Evolutionary conservation across 1,140 invertebrate genomes (phyloP).

Genomic region (Drosophila ogumai): DNA sequence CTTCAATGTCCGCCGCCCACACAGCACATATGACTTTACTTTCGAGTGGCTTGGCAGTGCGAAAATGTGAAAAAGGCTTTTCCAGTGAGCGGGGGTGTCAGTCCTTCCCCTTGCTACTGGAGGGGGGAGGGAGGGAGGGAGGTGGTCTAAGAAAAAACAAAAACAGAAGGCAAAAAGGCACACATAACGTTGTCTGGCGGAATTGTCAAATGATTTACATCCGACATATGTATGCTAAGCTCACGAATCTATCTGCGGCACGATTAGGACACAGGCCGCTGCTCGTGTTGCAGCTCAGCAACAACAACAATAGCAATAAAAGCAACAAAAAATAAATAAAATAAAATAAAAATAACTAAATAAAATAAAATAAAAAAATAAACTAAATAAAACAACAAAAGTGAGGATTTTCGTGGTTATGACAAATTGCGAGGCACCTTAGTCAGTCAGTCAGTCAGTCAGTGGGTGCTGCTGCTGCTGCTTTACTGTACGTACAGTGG

Average conservation of each 20-base stretch:
- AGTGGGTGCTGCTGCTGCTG: conserved; percentile 25
- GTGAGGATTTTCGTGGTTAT: conserved; percentile 62
- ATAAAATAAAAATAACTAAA: neutral
- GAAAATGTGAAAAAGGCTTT: conserved; percentile 11
- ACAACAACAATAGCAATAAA: neutral
- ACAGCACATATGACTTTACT: neutral
- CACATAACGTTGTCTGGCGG: conserved; percentile 59
- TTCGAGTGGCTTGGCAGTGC: neutral
- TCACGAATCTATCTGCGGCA: conserved; percentile 81
- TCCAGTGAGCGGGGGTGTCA: conserved; percentile 34
- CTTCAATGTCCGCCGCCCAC: conserved; percentile 35
- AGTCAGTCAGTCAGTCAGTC: conserved; percentile 11
- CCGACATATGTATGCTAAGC: conserved; percentile 80
- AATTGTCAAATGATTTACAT: conserved; percentile 84
- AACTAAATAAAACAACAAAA: neutral
- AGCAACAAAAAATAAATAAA: neutral
- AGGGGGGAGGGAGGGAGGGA: neutral
- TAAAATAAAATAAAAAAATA: neutral
- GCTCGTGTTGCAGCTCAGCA: conserved; percentile 11
- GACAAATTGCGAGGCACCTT: conserved; percentile 73
- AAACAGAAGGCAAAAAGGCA: conserved; percentile 10
- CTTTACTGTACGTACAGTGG: conserved; percentile 18
- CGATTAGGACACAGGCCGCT: conserved; percentile 71
- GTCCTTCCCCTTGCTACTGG: neutral
- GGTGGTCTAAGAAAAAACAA: neutral